Base-by-base conservation (phyloP, 2,797 vertebrate genomes). In the Sebastes minor region DNA sequence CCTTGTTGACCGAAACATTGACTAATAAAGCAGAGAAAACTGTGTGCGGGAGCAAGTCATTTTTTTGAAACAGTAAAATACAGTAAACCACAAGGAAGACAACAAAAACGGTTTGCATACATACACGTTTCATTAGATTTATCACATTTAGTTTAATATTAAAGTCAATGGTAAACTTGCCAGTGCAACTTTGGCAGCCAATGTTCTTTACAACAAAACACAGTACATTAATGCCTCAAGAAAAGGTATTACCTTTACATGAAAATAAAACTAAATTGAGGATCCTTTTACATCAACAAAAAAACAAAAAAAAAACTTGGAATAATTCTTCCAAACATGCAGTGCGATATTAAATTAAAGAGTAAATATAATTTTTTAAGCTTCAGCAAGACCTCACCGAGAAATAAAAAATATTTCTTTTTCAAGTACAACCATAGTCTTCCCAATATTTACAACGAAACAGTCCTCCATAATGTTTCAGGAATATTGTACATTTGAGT, bases 241-340 rank as follows among this genome's bases (percentile, higher is more conserved):
- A 71, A 68, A 56, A 59, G 16, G 12, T 1, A 28, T 33, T 18
- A 64, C 10, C 8, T 60, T 64, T 8, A 77, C 5, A 60, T 28
- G 4, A 61, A 18, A 76, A 67, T 12, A 38, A 67, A 83, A 56
- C 3, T 16, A 13, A 32, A 52, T 7, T 63, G 12, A 70, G 22
- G 23, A 70, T 53, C 3, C 0, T 68, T 85, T 86, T 75, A 80
- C 64, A 78, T 79, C 35, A 5, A 66, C 42, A 73, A 84, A 85
- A 71, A n/a, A 23, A 23, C n/a, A n/a, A 57, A n/a, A 38, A 16
- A 33, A 33, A 33, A 76, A 76, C 27, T 49, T 84, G 57, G 63
- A 78, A 67, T 71, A 56, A 71, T 22, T 74, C 2, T 28, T 80
- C 57, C 52, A 87, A 85, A 89, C 88, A 91, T 89, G 89, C 90